A percentile compares a stretch with the other conserved stretches of the same genome.
These are phyloP conservation scores for Apistogramma diplotaenia DNA, from an alignment of 2,113 vertebrate genomes.

Conservation along the genomic window DNA sequence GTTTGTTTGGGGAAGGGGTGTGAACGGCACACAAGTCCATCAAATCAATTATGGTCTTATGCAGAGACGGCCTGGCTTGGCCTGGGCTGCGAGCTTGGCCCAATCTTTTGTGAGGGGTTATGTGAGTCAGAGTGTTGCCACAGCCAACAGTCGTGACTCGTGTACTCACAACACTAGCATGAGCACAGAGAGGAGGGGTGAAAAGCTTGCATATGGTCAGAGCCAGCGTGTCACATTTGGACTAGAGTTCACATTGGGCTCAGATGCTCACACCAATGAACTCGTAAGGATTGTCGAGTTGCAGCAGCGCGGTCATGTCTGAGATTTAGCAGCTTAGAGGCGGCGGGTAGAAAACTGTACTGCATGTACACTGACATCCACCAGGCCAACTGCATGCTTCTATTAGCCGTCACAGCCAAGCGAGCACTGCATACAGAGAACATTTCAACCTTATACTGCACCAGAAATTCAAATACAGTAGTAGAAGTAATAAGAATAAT, in stretches of 20 bases:
- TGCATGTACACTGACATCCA: constrained; percentile 10
- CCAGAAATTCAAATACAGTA: background rate
- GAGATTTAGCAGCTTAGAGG: constrained; percentile 50
- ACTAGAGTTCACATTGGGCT: constrained; percentile 55
- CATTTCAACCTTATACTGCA: background rate
- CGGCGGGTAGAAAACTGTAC: constrained; percentile 5
- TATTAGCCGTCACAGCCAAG: background rate
- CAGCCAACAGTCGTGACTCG: constrained; percentile 58
- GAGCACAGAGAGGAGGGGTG: constrained; percentile 39
- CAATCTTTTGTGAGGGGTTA: constrained; percentile 53
- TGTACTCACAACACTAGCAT: constrained; percentile 54
- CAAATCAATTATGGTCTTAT: constrained; percentile 65
- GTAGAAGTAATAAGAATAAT: no score
- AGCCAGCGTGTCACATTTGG: constrained; percentile 66
- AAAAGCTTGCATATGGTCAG: constrained; percentile 66
- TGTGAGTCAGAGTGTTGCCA: constrained; percentile 58
- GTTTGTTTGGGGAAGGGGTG: constrained; percentile 66
- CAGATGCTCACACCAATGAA: constrained; percentile 59
- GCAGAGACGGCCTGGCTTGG: constrained; percentile 56
- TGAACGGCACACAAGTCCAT: constrained; percentile 58
- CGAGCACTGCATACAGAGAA: background rate
- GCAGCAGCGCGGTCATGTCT: constrained; percentile 1
- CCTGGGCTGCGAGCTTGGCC: constrained; percentile 57
- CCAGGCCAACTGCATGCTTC: background rate
- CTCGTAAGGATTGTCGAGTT: constrained; percentile 27